Percentiles rank a stretch among this genome's conserved stretches.
These are phyloP conservation scores for Lophotis ruficrista DNA, from an alignment of 2,113 vertebrate species.

Conservation along the genomic window DNA sequence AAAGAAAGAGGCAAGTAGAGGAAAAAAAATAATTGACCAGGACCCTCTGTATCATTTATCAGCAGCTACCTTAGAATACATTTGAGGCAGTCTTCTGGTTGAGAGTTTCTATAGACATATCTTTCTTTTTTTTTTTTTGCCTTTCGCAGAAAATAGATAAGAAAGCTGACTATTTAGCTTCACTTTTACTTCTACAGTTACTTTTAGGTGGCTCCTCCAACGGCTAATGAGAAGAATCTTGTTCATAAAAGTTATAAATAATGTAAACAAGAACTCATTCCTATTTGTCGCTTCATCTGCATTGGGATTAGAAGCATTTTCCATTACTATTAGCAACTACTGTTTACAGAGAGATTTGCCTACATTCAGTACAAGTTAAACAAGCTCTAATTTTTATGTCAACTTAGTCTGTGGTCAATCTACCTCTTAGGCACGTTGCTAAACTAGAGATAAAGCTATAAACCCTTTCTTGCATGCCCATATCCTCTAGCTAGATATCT, in stretches of 20 bases:
- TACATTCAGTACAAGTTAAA: conserved; percentile 14
- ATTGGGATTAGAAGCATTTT: neutral
- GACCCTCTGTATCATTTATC: neutral
- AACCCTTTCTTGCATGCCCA: neutral
- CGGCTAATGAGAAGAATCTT: neutral
- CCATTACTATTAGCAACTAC: neutral
- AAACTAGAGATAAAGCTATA: conserved; percentile 2
- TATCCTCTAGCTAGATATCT: neutral
- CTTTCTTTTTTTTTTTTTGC: neutral
- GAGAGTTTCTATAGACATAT: neutral
- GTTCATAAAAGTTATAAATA: neutral
- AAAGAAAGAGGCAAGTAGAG: neutral
- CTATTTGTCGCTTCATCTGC: neutral
- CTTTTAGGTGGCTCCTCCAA: neutral
- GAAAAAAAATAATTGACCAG: neutral
- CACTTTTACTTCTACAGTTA: neutral
- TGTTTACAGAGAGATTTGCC: conserved; percentile 18
- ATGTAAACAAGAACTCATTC: neutral
- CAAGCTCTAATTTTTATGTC: neutral
- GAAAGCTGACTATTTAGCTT: neutral
- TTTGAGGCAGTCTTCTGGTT: neutral
- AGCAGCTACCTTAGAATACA: neutral
- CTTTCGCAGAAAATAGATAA: neutral
- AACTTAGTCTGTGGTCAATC: neutral
- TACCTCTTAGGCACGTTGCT: conserved; percentile 38